phyloP scores from a whole-genome alignment of 1,140 invertebrate genomes.

The Augochlora pura region DNA sequence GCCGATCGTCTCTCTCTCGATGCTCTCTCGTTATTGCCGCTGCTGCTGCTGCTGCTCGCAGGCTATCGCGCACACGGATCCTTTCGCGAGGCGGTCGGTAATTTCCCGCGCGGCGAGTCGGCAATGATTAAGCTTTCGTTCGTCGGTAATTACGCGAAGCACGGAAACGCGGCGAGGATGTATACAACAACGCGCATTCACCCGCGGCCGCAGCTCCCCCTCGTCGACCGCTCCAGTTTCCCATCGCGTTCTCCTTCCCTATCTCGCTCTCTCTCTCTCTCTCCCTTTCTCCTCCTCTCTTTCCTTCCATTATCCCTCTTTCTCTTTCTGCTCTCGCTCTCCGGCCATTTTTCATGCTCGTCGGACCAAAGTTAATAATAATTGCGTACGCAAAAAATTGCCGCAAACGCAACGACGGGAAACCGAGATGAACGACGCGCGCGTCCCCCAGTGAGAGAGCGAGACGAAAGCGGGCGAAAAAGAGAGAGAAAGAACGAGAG shows the following conservation, averaged over 20 bases:
- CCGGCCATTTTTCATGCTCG: conserved; percentile 2
- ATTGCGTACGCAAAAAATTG: conserved; percentile 50
- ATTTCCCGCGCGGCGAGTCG: conserved; percentile 59
- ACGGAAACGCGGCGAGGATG: conserved; percentile 45
- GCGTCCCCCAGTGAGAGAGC: too few species aligned
- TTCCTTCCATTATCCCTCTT: too few species aligned
- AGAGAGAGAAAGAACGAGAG: too few species aligned
- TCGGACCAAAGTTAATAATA: conserved; percentile 53
- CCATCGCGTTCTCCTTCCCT: not conserved
- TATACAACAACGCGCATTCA: conserved; percentile 44
- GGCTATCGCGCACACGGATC: conserved; percentile 46
- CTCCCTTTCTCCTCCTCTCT: too few species aligned
- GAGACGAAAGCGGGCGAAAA: too few species aligned
- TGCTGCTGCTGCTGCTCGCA: conserved; percentile 15
- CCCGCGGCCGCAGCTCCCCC: conserved; percentile 25
- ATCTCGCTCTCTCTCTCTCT: not conserved
- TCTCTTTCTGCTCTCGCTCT: too few species aligned
- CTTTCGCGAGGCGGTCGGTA: conserved; percentile 56
- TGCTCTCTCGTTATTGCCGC: conserved; percentile 46
- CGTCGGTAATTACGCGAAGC: conserved; percentile 55
- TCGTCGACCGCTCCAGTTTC: not conserved
- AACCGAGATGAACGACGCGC: conserved; percentile 12
- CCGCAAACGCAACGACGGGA: conserved; percentile 16
- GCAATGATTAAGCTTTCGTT: conserved; percentile 61
- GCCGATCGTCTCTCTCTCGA: conserved; percentile 5